Percentiles rank a stretch among this genome's conserved stretches.
phyloP scores from a whole-genome alignment of 2,113 vertebrate species.

The Hyperoodon ampullatus region DNA sequence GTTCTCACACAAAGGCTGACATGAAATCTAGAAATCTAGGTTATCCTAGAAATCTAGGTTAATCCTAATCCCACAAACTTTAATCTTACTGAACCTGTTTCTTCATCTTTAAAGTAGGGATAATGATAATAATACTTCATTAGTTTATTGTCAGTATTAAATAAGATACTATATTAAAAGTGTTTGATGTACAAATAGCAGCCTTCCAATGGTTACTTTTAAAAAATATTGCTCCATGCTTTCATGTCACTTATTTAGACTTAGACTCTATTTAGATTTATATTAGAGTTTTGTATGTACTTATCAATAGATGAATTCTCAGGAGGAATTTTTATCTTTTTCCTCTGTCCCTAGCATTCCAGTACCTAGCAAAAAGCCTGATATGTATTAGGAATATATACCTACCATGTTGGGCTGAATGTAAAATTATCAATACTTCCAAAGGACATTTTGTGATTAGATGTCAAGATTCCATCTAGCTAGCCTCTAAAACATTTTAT shows the following conservation, averaged over 20 bases:
- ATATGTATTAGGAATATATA: neutral
- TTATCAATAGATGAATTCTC: neutral
- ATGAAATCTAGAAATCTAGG: neutral
- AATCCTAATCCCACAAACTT: neutral
- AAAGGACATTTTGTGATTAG: neutral
- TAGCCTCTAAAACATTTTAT: slow-evolving; percentile 6
- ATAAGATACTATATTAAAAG: neutral
- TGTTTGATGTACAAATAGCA: neutral
- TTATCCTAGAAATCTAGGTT: neutral
- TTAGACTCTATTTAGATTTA: neutral
- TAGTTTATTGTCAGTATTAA: neutral
- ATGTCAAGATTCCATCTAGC: neutral
- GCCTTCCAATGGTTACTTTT: neutral
- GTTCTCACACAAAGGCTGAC: neutral
- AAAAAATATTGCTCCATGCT: neutral
- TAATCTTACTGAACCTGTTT: neutral
- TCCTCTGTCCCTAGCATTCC: neutral
- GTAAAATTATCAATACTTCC: neutral
- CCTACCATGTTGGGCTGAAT: neutral
- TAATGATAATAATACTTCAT: neutral
- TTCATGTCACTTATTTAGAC: neutral
- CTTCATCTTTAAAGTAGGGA: neutral
- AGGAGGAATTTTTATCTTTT: neutral
- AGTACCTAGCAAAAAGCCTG: neutral
- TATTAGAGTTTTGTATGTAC: neutral